Base-by-base conservation (phyloP, 1,140 invertebrate genomes). In the Kradibia gibbosae region DNA sequence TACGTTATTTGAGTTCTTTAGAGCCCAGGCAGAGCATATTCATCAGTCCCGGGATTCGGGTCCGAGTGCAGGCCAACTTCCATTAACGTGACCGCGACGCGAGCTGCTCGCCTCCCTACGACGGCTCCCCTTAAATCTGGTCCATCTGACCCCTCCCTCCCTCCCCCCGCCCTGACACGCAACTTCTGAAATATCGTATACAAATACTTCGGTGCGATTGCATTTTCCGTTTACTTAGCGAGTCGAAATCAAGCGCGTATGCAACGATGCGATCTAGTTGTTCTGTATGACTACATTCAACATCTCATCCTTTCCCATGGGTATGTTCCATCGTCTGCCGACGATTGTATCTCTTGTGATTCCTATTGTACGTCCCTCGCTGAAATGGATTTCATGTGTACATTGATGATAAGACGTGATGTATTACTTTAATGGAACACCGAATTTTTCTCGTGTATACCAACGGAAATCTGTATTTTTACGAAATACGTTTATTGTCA, bases 191-290 rank as follows among this genome's bases (percentile, higher is more conserved):
- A 10, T 20, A 67, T 48, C 42, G 3, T 15, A 50, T 42, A 57
- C 78, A 79, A 79, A 72, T 72, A 72, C 65, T 72, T 74, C 28
- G 70, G 25, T 39, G 42, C 28, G 34, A 81, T 70, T 76, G 57
- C 45, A 53, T 81, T 81, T 76, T 81, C 72, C 28, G 50, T 76
- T 81, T 81, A 81, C 73, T 76, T 81, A 45, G 36, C n/a, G 31
- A n/a, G 65, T 28, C 22, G 10, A 31, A 70, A 53, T 39, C 34
- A 62, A 31, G n/a, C n/a, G 42, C 17, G n/a, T 28, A 50, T 3
- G n/a, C 42, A 50, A n/a, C 17, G 67, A 45, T n/a, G 36, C 78
- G 20, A 65, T 25, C 50, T 42, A 65, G 62, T 39, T 39, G 39
- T 67, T 39, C 39, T 67, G 62, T 39, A 3, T 10, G 2, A 39